A percentile compares a stretch with the other conserved stretches of the same genome.
Evolutionary conservation across 2,888 invertebrate genomes (phyloP).

Genomic region (Anticlea derivata): DNA sequence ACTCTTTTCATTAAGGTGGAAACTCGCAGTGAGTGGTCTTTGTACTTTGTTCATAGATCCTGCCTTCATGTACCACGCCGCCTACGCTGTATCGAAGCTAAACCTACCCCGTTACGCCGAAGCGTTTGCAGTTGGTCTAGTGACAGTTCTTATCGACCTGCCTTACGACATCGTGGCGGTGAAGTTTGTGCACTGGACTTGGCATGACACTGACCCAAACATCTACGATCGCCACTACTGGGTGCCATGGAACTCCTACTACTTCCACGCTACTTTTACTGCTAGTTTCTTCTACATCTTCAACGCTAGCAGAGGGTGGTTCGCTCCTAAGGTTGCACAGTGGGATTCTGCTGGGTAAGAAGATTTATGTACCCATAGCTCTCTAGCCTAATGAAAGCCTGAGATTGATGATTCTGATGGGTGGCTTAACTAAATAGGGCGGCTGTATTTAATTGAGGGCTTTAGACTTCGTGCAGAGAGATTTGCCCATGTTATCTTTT

Average conservation of each 20-base stretch:
- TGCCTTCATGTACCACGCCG: conserved; percentile 85
- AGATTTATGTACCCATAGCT: too few relatives aligned
- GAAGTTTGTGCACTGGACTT: conserved; percentile 92
- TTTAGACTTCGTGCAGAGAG: too few relatives aligned
- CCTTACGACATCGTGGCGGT: conserved; percentile 92
- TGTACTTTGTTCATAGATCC: conserved; percentile 68
- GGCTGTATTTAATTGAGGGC: too few relatives aligned
- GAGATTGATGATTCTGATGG: too few relatives aligned
- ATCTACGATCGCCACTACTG: conserved; percentile 89
- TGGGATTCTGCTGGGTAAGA: conserved; percentile 84
- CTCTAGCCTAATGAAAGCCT: too few relatives aligned
- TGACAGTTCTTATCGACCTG: conserved; percentile 88
- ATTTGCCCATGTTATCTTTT: too few relatives aligned
- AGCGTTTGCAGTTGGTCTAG: conserved; percentile 87
- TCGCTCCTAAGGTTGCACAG: conserved; percentile 79
- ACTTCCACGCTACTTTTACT: conserved; percentile 90
- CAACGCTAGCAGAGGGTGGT: conserved; percentile 80
- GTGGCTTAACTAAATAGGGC: too few relatives aligned
- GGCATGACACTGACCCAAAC: conserved; percentile 91
- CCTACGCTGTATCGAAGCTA: conserved; percentile 81
- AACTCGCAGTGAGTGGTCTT: too few relatives aligned
- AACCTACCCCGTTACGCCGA: conserved; percentile 83
- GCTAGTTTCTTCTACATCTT: conserved; percentile 89
- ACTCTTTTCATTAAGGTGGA: too few relatives aligned
- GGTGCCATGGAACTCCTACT: conserved; percentile 94